These are phyloP conservation scores for Tetramorium bicarinatum DNA, from an alignment of 2,888 invertebrate genomes.

Conservation along the genomic window DNA sequence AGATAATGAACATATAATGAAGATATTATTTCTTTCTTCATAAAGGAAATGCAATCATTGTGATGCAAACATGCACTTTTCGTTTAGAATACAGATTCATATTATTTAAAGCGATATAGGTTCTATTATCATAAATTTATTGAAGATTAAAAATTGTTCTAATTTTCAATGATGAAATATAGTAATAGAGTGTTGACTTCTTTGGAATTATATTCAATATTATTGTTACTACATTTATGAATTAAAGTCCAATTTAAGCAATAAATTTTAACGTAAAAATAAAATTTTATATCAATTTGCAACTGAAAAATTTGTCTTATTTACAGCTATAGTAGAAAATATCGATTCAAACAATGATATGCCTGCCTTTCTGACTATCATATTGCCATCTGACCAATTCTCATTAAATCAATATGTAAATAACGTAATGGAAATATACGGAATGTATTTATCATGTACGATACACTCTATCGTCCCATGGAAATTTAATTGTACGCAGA, in stretches of 20 bases:
- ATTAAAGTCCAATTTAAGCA: not conserved
- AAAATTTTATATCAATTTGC: not conserved
- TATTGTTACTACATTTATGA: not conserved
- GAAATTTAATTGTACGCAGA: not conserved
- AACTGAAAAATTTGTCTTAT: not conserved
- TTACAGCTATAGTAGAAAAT: not conserved
- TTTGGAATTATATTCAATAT: not conserved
- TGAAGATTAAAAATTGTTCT: not conserved
- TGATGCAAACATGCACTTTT: no score
- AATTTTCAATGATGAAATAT: not conserved
- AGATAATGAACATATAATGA: not conserved
- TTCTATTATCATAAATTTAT: not conserved
- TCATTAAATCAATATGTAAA: not conserved
- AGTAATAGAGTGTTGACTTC: not conserved
- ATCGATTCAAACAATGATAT: not conserved
- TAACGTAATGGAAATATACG: not conserved
- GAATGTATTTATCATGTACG: not conserved
- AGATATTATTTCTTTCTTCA: not conserved
- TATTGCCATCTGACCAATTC: not conserved
- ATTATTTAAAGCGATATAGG: not conserved
- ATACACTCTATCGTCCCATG: not conserved
- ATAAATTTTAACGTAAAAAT: not conserved
- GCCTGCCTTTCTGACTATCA: not conserved
- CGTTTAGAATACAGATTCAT: no score
- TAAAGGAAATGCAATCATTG: not conserved